Conservation (phyloP, 37 sponge, comb jelly and placozoan genomes). For the Chondrosia reniformis region DNA sequence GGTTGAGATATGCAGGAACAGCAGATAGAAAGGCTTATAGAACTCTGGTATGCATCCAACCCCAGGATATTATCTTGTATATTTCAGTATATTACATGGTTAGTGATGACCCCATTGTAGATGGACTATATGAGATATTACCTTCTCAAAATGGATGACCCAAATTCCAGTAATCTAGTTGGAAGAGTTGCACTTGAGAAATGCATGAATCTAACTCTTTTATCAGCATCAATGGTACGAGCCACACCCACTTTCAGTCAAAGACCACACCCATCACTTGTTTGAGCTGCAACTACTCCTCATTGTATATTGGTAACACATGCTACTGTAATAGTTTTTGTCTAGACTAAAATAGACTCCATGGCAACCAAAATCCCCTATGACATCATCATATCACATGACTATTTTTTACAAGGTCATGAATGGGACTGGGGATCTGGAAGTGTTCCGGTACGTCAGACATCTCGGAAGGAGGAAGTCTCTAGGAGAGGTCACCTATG, state of each 20-base stretch:
- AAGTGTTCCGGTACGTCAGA: slow-evolving; percentile 59
- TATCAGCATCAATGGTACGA: no score
- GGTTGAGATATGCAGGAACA: slow-evolving; percentile 83
- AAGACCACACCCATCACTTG: no score
- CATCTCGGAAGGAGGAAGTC: slow-evolving; percentile 35
- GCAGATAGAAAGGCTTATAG: slow-evolving; percentile 48
- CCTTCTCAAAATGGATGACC: no score
- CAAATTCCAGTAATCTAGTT: no score
- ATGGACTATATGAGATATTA: not conserved
- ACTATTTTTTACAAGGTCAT: slow-evolving; percentile 50
- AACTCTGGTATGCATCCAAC: slow-evolving; percentile 43
- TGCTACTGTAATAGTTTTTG: no score
- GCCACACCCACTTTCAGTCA: no score
- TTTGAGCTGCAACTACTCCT: no score
- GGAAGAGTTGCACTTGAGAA: no score
- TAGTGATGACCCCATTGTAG: not conserved
- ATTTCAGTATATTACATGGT: not conserved
- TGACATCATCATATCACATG: not conserved
- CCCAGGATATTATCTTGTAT: not conserved
- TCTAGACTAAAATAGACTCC: no score
- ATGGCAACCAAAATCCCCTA: no score
- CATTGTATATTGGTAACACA: no score
- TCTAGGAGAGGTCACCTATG: slow-evolving; percentile 67
- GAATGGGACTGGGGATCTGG: slow-evolving; percentile 89
- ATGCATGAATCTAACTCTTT: no score